Percentiles rank a stretch among this genome's conserved stretches.
phyloP scores from a whole-genome alignment of 2,888 invertebrate genomes.

The Netelia melanura region DNA sequence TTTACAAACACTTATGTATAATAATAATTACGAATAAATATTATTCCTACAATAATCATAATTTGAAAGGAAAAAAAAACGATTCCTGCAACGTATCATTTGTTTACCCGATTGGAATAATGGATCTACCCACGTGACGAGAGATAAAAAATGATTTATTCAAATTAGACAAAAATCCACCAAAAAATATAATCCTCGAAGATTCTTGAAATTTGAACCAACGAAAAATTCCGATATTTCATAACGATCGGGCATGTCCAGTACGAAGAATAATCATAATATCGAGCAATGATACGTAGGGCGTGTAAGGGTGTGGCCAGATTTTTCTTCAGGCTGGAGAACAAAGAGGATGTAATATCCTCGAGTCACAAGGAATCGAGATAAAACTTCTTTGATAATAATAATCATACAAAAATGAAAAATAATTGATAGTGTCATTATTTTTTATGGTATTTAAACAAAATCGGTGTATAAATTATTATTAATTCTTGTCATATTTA shows the following conservation, averaged over 20 bases:
- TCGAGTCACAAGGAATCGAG: neutral
- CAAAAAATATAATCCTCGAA: too few relatives aligned
- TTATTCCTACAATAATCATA: too few relatives aligned
- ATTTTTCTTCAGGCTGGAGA: neutral
- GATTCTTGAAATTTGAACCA: neutral
- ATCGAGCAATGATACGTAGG: constrained; percentile 12
- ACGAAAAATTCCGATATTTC: neutral
- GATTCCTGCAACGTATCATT: too few relatives aligned
- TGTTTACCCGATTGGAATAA: too few relatives aligned
- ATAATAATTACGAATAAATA: too few relatives aligned
- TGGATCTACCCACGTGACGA: too few relatives aligned
- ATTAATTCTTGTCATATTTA: too few relatives aligned
- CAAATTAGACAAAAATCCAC: too few relatives aligned
- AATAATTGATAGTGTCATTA: neutral
- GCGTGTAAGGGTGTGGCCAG: neutral
- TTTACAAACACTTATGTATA: too few relatives aligned
- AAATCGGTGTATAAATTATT: too few relatives aligned
- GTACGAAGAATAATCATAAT: constrained; percentile 53
- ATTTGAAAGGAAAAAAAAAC: too few relatives aligned
- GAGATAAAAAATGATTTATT: too few relatives aligned
- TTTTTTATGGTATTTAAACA: neutral
- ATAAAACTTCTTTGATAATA: neutral
- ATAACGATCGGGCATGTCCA: constrained; percentile 38
- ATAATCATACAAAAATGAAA: neutral
- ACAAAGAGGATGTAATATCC: neutral